phyloP scores from a whole-genome alignment of 1,140 invertebrate species.

The Acyrthosiphon pisum region DNA sequence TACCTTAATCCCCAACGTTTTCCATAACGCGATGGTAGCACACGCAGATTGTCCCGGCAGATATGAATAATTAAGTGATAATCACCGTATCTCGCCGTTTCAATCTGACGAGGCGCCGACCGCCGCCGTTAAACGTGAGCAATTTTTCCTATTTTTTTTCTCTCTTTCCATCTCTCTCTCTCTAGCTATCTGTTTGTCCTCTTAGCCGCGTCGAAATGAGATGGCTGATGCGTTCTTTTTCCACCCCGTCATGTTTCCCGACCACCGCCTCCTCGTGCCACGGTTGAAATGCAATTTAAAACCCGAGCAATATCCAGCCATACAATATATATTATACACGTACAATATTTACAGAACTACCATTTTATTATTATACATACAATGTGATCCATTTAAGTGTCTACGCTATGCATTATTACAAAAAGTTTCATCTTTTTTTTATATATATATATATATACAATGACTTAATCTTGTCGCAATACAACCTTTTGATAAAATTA shows the following conservation, averaged over 20 bases:
- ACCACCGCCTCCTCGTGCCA: not conserved
- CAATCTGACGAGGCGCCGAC: constrained; percentile 16
- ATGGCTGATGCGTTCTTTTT: constrained; percentile 3
- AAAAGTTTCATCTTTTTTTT: not conserved
- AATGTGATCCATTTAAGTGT: not conserved
- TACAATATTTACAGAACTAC: not conserved
- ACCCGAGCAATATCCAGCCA: not conserved
- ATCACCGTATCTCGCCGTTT: constrained; percentile 47
- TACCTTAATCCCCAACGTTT: constrained; percentile 15
- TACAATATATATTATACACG: not conserved
- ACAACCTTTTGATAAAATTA: not conserved
- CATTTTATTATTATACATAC: constrained; percentile 5
- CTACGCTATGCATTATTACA: not conserved
- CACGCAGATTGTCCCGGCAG: constrained; percentile 27
- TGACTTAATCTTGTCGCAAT: too few relatives aligned
- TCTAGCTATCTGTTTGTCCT: not conserved
- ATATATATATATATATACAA: not conserved
- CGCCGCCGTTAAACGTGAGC: constrained; percentile 9
- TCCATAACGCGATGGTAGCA: not conserved
- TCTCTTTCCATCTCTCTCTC: too few relatives aligned
- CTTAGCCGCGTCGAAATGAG: not conserved
- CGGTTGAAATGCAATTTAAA: constrained; percentile 1
- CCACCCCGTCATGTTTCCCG: not conserved
- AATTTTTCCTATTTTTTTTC: constrained; percentile 5
- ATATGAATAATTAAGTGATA: constrained; percentile 56